phyloP scores from a whole-genome alignment of 2,888 invertebrate species.

The Apamea monoglypha region DNA sequence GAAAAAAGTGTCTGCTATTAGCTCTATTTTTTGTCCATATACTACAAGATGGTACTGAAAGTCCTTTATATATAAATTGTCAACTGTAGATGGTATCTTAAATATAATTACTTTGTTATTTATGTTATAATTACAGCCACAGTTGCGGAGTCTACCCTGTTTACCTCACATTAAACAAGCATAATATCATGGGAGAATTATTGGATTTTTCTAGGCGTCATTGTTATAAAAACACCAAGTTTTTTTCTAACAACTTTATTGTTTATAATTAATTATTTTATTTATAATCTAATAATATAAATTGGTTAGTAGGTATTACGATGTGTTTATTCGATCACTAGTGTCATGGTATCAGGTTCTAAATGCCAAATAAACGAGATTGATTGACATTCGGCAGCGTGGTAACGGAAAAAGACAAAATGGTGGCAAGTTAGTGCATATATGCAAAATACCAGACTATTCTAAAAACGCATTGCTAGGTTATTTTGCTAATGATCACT shows the following conservation, averaged over 20 bases:
- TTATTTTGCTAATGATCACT: neutral
- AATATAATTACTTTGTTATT: constrained; percentile 36
- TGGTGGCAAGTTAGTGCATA: neutral
- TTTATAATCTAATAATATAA: neutral
- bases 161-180: constrained; percentile 11
- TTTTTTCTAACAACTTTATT: constrained; percentile 7
- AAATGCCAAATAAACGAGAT: constrained; percentile 20
- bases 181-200: constrained; percentile 14
- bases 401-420: neutral
- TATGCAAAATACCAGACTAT: too few relatives aligned
- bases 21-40: constrained; percentile 16
- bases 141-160: constrained; percentile 21
- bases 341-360: neutral
- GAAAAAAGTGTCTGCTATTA: neutral
- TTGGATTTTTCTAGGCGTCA: constrained; percentile 47
- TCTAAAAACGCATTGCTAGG: too few relatives aligned
- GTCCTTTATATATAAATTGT: constrained; percentile 57
- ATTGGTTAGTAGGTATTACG: neutral
- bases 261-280: neutral
- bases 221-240: constrained; percentile 25
- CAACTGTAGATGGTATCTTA: constrained; percentile 62
- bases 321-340: neutral
- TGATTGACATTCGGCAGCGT: neutral
- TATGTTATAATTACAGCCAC: constrained; percentile 26
- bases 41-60: neutral